Evolutionary conservation across 1,140 invertebrate species (phyloP).

Genomic region (Pogonognathellus flavescens): DNA sequence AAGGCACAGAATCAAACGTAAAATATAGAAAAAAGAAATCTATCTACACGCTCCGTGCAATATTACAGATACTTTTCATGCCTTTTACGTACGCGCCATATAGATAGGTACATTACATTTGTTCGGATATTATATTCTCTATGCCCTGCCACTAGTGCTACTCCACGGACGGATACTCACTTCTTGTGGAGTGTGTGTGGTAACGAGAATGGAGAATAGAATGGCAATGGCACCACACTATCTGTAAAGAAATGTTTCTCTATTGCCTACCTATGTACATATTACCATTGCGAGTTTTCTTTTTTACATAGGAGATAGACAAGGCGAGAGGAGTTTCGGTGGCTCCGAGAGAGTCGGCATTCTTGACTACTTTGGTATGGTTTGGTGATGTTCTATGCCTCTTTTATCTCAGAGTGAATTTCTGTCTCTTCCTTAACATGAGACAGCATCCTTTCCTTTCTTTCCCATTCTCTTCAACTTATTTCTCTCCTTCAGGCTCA

Average conservation of each 20-base stretch:
- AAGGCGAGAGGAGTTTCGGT: not conserved
- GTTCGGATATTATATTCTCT: not conserved
- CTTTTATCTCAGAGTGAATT: constrained; percentile 46
- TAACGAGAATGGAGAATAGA: not conserved
- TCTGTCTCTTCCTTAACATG: constrained; percentile 17
- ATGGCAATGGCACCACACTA: not conserved
- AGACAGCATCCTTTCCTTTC: not conserved
- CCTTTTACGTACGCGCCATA: not conserved
- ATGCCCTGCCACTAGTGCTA: not conserved
- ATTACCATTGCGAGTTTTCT: constrained; percentile 16
- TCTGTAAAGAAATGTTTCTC: constrained; percentile 16
- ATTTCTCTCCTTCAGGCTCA: not conserved
- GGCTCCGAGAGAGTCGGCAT: not conserved
- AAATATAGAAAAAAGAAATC: constrained; percentile 23
- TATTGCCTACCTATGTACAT: constrained; percentile 22
- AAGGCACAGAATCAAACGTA: constrained; percentile 11
- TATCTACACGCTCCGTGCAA: not conserved
- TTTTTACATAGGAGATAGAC: constrained; percentile 21
- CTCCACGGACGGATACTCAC: not conserved
- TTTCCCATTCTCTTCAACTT: constrained; percentile 39
- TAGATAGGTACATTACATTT: not conserved
- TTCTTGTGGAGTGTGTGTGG: constrained; percentile 10
- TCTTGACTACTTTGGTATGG: constrained; percentile 46
- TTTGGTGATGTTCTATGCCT: constrained; percentile 37
- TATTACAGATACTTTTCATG: not conserved